Evolutionary conservation across 2,113 vertebrate species (phyloP).

Genomic region (Parotia lawesii): DNA sequence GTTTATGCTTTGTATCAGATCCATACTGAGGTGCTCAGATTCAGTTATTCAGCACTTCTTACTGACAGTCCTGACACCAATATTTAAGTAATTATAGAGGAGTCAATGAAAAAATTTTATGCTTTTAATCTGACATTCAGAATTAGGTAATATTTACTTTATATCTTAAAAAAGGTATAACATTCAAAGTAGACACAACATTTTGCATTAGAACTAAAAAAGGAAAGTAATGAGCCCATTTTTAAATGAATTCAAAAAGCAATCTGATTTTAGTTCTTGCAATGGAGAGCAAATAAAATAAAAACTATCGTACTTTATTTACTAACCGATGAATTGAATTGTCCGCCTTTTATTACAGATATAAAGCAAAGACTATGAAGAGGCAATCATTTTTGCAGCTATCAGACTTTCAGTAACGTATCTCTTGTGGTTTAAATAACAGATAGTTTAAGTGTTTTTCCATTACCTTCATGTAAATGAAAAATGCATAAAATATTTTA

Average conservation of each 20-base stretch:
- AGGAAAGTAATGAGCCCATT: slow-evolving; percentile 68
- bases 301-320: slow-evolving; percentile 85
- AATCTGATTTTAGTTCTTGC: slow-evolving; percentile 76
- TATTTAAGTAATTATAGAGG: slow-evolving; percentile 43
- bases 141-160: slow-evolving; percentile 60
- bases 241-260: slow-evolving; percentile 75
- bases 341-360: slow-evolving; percentile 90
- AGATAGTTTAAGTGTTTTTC: slow-evolving; percentile 91
- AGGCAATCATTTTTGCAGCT: slow-evolving; percentile 90
- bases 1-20: slow-evolving; percentile 16
- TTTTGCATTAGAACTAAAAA: slow-evolving; percentile 56
- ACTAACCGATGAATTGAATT: slow-evolving; percentile 92
- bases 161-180: slow-evolving; percentile 23
- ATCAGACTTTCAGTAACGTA: slow-evolving; percentile 83
- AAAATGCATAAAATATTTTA: slow-evolving; percentile 88
- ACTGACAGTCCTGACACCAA: slow-evolving; percentile 11
- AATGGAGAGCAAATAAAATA: slow-evolving; percentile 76
- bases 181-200: slow-evolving; percentile 52
- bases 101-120: slow-evolving; percentile 38
- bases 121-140: slow-evolving; percentile 50
- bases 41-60: slow-evolving; percentile 19
- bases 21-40: slow-evolving; percentile 13
- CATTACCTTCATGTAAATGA: slow-evolving; percentile 83
- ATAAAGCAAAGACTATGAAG: slow-evolving; percentile 91
- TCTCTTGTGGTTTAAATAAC: slow-evolving; percentile 92